Evolutionary conservation across 2,888 invertebrate genomes (phyloP), one percentile per base, ranked within the genome.

Genomic region (Leptinotarsa rubiginosa): DNA sequence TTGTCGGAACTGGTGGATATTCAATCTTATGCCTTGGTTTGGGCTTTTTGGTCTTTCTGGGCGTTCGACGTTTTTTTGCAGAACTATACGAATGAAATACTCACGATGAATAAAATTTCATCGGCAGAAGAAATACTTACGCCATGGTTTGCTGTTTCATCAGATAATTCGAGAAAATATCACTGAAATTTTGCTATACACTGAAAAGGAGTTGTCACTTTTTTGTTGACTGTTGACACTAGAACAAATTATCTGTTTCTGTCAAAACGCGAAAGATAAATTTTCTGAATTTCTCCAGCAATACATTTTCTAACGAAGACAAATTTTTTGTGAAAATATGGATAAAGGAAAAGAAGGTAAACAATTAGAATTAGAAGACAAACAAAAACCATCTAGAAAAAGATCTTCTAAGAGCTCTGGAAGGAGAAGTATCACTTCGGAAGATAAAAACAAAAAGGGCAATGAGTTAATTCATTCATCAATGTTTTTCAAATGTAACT

Each of bases 1-100:
- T 83, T 0, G 83, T 84, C 0, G 85, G 80, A 3, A 87, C 82
- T 4, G 87, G 86, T 0, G 87, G 87, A 74, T 87, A 87, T 4
- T 82, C 81, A 25, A 87, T 87, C 31, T 76, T 77, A 7, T 81
- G 80, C 69, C 78, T 80, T 0, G 80, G 78, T 59, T 77, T 78
- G 5, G 77, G 76, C 62, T 80, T 82, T 13, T 78, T 81, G 7
- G 79, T 72, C 67, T 80, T 82, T 10, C 77, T 81, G 4, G 79
- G 72, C 65, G 75, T 74, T 73, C 47, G 73, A 64, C 47, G 56
- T 71, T 71, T 73, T 68, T 69, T 77, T 70, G 52, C 70, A 16
- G 68, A 70, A 56, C 78, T 77, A 31, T 75, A 31, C 7, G 16
- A 56, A 56, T 20, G 0, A 4, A 22, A 22, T 22, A 3, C 18